phyloP scores from a whole-genome alignment of 2,113 vertebrate genomes.

The Malurus alboscapulatus region DNA sequence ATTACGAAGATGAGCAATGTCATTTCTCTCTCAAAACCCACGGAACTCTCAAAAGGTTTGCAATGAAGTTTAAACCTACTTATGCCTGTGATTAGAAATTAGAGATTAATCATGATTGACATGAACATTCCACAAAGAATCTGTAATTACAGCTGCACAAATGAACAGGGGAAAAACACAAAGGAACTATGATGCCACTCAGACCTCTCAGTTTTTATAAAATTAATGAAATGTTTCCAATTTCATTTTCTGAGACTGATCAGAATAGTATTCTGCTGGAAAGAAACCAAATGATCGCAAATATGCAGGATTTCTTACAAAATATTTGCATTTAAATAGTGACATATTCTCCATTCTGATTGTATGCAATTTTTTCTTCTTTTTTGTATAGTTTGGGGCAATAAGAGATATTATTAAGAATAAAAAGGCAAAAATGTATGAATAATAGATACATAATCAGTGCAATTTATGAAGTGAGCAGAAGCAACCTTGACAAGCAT shows the following conservation, averaged over 20 bases:
- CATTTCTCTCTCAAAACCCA: slow-evolving; percentile 53
- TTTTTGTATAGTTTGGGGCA: slow-evolving; percentile 47
- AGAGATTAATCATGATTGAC: slow-evolving; percentile 81
- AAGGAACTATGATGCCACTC: slow-evolving; percentile 68
- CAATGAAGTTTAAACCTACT: slow-evolving; percentile 68
- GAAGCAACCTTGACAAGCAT: slow-evolving; percentile 14
- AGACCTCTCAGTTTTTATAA: slow-evolving; percentile 51
- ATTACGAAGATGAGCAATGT: slow-evolving; percentile 34
- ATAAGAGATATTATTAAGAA: slow-evolving; percentile 68
- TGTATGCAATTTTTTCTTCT: not conserved
- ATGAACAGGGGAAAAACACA: slow-evolving; percentile 61
- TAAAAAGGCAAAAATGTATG: slow-evolving; percentile 66
- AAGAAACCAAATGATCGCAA: slow-evolving; percentile 62
- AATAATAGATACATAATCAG: slow-evolving; percentile 68
- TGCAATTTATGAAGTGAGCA: slow-evolving; percentile 58
- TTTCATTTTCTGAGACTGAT: slow-evolving; percentile 73
- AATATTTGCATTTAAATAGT: slow-evolving; percentile 68
- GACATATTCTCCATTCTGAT: slow-evolving; percentile 45
- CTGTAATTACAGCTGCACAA: slow-evolving; percentile 75
- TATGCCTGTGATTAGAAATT: slow-evolving; percentile 75
- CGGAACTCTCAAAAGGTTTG: slow-evolving; percentile 44
- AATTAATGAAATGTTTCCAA: slow-evolving; percentile 73
- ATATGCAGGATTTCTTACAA: slow-evolving; percentile 60
- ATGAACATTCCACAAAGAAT: slow-evolving; percentile 71
- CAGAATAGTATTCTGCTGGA: slow-evolving; percentile 65